Base-by-base conservation (phyloP, 1,140 invertebrate genomes). In the Lucilia cuprina region DNA sequence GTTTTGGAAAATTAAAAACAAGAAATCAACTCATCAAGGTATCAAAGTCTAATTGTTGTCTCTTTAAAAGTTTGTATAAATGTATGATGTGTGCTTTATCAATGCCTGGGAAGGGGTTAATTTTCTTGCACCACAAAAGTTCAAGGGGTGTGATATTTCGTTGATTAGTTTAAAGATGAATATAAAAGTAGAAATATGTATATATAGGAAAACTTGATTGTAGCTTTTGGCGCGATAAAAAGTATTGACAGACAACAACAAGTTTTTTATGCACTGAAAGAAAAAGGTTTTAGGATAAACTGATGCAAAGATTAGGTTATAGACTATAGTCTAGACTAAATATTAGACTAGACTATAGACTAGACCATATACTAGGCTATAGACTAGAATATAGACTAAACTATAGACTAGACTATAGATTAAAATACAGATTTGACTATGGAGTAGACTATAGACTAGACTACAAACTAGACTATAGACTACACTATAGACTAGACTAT, bases 121-220 rank as follows among this genome's bases (percentile, higher is more conserved):
- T 70, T 70, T 70, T 25, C 17, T 21, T 5, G 25, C 25, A 10
- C 5, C 65, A 70, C 10, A 19, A 70, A 70, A 70, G 65, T 19
- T 70, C 65, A 70, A 70, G 65, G 41, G 65, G 65, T 70, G 65
- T 70, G 65, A 70, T 70, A 70, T 21, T 25, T 25, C 65, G 65
- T 70, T 70, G 65, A 70, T 70, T 70, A 70, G 65, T 70, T 70
- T 21, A 70, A 70, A 60, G 55, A 60, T 14, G n/a, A 41, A 41
- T 3, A 8, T 12, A 55, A 14, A 55, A 55, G 13, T 14, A 17
- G 17, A 13, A 13, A 55, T 55, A 55, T 7, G 5, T 41, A 41
- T 8, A 41, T 10, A 41, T 41, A 41, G 2, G 5, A 41, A 8
- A 30, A 49, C 5, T 30, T 3, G 25, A 2, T 14, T 49, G 49